These are phyloP conservation scores for Bovichtus variegatus DNA, from an alignment of 2,797 vertebrate genomes.

Conservation along the genomic window DNA sequence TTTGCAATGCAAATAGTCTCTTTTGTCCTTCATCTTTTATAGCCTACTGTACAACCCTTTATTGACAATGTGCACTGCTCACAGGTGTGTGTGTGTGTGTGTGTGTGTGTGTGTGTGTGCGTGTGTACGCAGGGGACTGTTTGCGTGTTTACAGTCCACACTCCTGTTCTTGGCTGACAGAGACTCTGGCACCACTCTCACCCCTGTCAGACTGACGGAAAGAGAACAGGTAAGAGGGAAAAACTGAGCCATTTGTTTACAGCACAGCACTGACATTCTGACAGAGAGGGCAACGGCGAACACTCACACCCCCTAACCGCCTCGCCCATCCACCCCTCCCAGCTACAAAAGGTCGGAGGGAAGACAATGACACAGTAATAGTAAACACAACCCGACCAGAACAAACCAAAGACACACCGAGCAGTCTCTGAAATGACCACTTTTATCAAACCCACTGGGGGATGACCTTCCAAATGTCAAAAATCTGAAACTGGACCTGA, in stretches of 20 bases:
- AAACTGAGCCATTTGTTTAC: conserved; percentile 62
- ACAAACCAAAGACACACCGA: conserved; percentile 54
- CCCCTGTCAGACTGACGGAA: conserved; percentile 61
- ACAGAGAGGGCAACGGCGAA: conserved; percentile 39
- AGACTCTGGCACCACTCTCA: conserved; percentile 47
- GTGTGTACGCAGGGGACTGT: conserved; percentile 35
- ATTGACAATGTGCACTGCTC: conserved; percentile 39
- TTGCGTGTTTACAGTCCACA: conserved; percentile 57
- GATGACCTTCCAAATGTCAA: conserved; percentile 77
- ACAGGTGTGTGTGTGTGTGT: neutral
- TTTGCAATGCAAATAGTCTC: conserved; percentile 69
- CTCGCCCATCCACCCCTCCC: conserved; percentile 11
- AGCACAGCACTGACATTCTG: conserved; percentile 27
- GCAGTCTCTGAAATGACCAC: conserved; percentile 64
- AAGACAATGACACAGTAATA: conserved; percentile 71
- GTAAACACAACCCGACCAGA: conserved; percentile 70
- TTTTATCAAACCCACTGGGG: conserved; percentile 64
- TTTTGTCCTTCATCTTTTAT: conserved; percentile 64
- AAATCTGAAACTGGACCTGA: conserved; percentile 56
- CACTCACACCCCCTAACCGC: conserved; percentile 15
- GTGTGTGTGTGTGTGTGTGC: neutral
- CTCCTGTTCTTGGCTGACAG: conserved; percentile 59
- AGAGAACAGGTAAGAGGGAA: conserved; percentile 58
- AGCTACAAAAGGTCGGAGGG: conserved; percentile 54
- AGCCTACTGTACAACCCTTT: conserved; percentile 45